Conservation (phyloP, 2,888 invertebrate genomes). For the Empis stercorea region DNA sequence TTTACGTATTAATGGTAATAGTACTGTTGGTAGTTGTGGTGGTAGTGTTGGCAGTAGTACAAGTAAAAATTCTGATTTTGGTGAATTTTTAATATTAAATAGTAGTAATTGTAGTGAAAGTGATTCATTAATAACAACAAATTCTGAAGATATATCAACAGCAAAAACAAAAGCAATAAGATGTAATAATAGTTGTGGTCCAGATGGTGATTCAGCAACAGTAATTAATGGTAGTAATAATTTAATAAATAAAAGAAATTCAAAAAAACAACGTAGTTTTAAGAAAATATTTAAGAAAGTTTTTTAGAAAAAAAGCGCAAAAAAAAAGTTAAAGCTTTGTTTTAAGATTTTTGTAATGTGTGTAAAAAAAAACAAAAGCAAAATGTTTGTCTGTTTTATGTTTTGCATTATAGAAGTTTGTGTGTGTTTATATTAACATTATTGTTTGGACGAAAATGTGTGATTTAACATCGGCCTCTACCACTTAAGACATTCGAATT, state of each 20-base stretch:
- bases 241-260: conserved; percentile 22
- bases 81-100: conserved; percentile 14
- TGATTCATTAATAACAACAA: conserved; percentile 27
- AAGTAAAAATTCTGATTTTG: neutral
- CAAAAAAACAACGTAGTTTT: conserved; percentile 52
- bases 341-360: too few species aligned
- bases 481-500: too few species aligned
- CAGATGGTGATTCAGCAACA: conserved; percentile 2
- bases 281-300: conserved; percentile 69
- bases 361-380: too few species aligned
- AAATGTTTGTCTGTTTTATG: too few species aligned
- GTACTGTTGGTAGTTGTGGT: neutral
- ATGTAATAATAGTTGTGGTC: neutral
- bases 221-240: conserved; percentile 22
- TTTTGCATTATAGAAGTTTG: too few species aligned
- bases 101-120: conserved; percentile 25
- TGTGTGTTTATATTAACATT: too few species aligned
- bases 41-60: neutral
- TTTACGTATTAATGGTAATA: neutral
- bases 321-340: too few species aligned
- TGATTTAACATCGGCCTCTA: too few species aligned
- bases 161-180: too few species aligned
- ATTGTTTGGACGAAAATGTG: too few species aligned
- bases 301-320: conserved; percentile 41
- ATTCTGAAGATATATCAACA: neutral